phyloP scores from a whole-genome alignment of 1,140 invertebrate species.

The Zaprionus camerounensis region DNA sequence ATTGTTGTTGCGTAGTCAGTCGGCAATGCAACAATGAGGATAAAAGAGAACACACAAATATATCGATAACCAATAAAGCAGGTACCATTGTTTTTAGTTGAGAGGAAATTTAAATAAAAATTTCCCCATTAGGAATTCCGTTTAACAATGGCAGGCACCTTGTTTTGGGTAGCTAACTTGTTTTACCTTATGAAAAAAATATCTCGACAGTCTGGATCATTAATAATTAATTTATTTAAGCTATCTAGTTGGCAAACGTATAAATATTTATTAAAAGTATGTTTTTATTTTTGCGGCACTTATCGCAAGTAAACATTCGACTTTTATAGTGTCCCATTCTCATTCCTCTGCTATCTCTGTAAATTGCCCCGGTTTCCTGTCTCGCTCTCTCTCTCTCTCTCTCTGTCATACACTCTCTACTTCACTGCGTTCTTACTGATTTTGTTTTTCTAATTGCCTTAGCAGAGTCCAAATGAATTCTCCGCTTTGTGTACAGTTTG shows the following conservation, averaged over 20 bases:
- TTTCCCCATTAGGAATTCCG: conserved; percentile 8
- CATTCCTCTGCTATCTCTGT: conserved; percentile 27
- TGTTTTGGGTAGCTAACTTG: conserved; percentile 40
- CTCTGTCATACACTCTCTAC: neutral
- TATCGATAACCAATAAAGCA: conserved; percentile 6
- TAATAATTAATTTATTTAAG: conserved; percentile 53
- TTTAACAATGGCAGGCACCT: conserved; percentile 3
- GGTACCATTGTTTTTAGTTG: neutral
- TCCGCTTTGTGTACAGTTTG: conserved; percentile 29
- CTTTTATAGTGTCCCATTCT: conserved; percentile 31
- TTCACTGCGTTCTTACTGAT: conserved; percentile 6
- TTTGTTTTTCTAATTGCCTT: conserved; percentile 52
- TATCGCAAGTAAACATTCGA: conserved; percentile 55
- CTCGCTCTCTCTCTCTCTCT: conserved; percentile 8
- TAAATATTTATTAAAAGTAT: conserved; percentile 32
- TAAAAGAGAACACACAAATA: neutral
- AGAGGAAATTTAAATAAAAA: conserved; percentile 1
- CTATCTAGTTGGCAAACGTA: conserved; percentile 46
- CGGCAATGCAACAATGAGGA: conserved; percentile 1
- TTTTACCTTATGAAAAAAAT: conserved; percentile 27
- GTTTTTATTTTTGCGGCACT: conserved; percentile 32
- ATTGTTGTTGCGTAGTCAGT: conserved; percentile 29
- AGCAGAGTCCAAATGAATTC: conserved; percentile 50
- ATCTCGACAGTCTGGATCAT: conserved; percentile 16
- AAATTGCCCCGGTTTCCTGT: neutral